Evolutionary conservation across 2,888 invertebrate species (phyloP), one percentile per base, ranked within the genome.

Genomic region (Stegophylla sp.): DNA sequence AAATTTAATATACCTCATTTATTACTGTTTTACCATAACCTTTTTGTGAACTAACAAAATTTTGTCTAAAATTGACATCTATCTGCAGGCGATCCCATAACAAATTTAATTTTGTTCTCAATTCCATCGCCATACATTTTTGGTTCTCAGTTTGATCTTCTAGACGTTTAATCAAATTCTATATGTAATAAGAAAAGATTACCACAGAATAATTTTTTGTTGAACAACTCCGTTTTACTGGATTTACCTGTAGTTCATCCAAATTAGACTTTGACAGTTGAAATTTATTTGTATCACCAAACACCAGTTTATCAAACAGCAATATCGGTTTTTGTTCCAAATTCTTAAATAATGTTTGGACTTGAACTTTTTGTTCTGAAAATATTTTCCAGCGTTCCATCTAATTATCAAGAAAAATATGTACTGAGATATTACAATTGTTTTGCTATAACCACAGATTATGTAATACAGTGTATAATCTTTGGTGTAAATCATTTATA

Each of bases 41-140:
- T 0, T 88, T 87, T 85, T 91, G 88, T 0, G 88, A 89, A 83
- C 90, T 88, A 43, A 91, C 86, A 86, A 93, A 93, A 74, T 89
- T 89, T 81, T 91, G 89, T 23, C 91, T 88, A 74, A 91, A 89
- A 9, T 89, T 88, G 17, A 73, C 64, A 74, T 76, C 76, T 20
- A 83, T 64, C 71, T 81, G 82, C 28, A 83, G 64, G 13, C 83
- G 56, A 64, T 82, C 76, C 83, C 83, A 83, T 26, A 83, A 34
- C 20, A 74, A 56, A 48, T 71, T 79, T 15, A 82, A 64, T 66
- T 83, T 82, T 0, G 79, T 75, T 61, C 67, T 76, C 7, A 83
- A 56, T n/a, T 79, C 76, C n/a, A 63, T 79, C 28, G 82, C 56
- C 17, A 61, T 56, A 48, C 71, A 34, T 34, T 79, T 74, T 82